Evolutionary conservation across 2,888 invertebrate genomes (phyloP), one percentile per base, ranked within the genome.

Genomic region (Sminthurides aquaticus): DNA sequence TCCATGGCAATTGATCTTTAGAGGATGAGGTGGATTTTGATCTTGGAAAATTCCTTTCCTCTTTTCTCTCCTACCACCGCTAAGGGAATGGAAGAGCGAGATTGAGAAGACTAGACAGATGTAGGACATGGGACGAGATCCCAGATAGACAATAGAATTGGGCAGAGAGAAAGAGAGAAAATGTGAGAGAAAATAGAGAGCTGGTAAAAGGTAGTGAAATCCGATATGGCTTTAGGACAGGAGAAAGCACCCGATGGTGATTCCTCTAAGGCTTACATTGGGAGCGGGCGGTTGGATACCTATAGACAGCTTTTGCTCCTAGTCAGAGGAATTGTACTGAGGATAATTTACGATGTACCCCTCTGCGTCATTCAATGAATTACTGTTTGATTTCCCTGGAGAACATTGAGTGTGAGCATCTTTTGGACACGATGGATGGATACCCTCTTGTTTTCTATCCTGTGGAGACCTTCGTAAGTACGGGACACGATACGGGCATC

Each of bases 361-460:
- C 58, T 57, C 25, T 63, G 63, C 63, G 63, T 63, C 63, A 57
- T 63, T 63, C 63, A 58, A 63, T 63, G 63, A 63, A 63, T 57
- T 63, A 63, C 58, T 43, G 57, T 11, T 63, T 63, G 63, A 63
- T 63, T 63, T 63, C 63, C 63, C 63, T 27, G 15, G 63, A 63
- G 63, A 63, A 63, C 57, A 34, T 57, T 57, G 62, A 62, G 29
- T 43, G 49, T 22, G 62, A 62, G 49, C n/a, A n/a, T 57, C 57
- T 52, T 57, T 63, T 63, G 49, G 56, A 58, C 49, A 49, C 52
- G 57, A 57, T 62, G 62, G 56, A 62, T 60, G 26, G 62, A 62
- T 63, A 58, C 52, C 57, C 52, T 58, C 57, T 58, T 57, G n/a
- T n/a, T n/a, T n/a, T n/a, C n/a, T n/a, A n/a, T n/a, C n/a, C n/a